phyloP scores from a whole-genome alignment of 2,113 vertebrate species.

The Castor canadensis region DNA sequence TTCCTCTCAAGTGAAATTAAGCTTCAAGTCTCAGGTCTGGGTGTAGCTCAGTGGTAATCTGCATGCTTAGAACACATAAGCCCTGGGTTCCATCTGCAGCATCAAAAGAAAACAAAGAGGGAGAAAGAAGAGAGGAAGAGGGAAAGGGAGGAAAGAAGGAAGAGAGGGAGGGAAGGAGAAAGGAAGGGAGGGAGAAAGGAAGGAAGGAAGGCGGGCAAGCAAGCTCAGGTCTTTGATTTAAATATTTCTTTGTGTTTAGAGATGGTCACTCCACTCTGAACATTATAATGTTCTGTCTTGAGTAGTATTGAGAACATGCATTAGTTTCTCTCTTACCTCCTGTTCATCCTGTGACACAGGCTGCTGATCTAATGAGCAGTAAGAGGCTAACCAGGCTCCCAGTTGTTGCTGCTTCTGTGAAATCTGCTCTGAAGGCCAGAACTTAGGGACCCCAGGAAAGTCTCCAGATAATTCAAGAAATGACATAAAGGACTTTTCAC shows the following conservation, averaged over 20 bases:
- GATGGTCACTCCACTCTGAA: fast-evolving
- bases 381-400: background rate
- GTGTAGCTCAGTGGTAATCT: no score
- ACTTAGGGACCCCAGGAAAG: background rate
- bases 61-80: background rate
- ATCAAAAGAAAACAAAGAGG: background rate
- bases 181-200: no score
- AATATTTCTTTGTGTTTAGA: background rate
- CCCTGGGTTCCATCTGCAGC: background rate
- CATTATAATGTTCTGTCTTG: background rate
- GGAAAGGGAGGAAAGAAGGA: no score
- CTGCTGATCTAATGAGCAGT: background rate
- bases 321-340: background rate
- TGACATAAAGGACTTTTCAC: background rate
- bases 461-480: background rate
- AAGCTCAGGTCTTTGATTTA: background rate
- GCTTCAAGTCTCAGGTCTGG: background rate
- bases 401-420: background rate
- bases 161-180: no score
- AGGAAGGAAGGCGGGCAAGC: no score
- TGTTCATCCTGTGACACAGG: background rate
- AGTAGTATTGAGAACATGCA: background rate
- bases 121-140: no score
- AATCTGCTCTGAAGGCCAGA: background rate
- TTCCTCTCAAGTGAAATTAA: background rate